A percentile compares a stretch with the other conserved stretches of the same genome.
Conservation (phyloP, 2,888 invertebrate genomes). For the Tetragonula carbonaria region DNA sequence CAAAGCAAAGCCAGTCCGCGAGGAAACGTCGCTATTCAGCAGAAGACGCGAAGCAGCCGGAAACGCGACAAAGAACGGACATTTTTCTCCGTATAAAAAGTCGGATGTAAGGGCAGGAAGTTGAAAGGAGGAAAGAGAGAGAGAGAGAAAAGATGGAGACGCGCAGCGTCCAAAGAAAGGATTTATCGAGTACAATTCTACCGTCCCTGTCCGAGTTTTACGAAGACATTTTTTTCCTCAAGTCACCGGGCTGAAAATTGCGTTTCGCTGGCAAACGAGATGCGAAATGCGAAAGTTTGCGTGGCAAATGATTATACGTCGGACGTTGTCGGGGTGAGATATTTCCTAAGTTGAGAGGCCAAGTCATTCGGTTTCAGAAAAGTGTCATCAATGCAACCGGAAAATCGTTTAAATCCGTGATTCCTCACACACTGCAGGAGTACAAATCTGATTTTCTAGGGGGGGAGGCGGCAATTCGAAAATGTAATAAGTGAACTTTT, state of each 20-base stretch:
- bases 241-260: conserved; percentile 3
- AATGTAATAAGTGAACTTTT: too few species aligned
- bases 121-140: too few species aligned
- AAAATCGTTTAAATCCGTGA: too few species aligned
- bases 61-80: conserved; percentile 13
- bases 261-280: conserved; percentile 8
- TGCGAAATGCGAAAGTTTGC: neutral
- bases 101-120: neutral
- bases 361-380: too few species aligned
- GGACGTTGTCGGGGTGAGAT: too few species aligned
- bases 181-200: conserved; percentile 10
- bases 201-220: conserved; percentile 10
- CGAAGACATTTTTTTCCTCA: conserved; percentile 15
- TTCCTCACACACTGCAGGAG: too few species aligned
- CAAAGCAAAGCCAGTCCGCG: neutral
- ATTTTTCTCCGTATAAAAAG: conserved; percentile 40
- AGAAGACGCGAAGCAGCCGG: neutral
- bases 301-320: neutral
- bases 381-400: too few species aligned
- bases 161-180: neutral
- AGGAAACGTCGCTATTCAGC: neutral
- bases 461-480: too few species aligned
- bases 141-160: conserved; percentile 4
- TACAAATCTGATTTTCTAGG: too few species aligned
- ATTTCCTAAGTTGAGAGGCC: too few species aligned